phyloP scores from a whole-genome alignment of 2,888 invertebrate species.

The Acanthosoma haemorrhoidale region DNA sequence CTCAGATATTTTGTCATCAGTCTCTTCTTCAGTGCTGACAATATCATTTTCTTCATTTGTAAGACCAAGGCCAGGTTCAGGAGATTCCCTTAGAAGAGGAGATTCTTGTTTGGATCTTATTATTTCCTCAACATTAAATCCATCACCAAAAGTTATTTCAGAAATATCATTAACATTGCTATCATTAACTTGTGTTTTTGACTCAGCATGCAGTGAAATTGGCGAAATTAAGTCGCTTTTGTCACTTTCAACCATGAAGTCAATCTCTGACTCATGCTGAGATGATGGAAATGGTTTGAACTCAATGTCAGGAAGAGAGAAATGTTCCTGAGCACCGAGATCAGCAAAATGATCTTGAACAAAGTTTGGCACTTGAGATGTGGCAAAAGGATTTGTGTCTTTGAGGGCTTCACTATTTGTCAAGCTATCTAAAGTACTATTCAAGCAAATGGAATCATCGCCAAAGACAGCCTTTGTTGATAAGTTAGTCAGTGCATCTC shows the following conservation, averaged over 20 bases:
- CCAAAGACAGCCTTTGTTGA: conserved; percentile 52
- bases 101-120: conserved; percentile 11
- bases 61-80: conserved; percentile 4
- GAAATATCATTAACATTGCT: not conserved
- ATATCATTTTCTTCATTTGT: not conserved
- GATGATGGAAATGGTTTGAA: not conserved
- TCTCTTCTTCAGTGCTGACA: not conserved
- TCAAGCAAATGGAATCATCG: conserved; percentile 47
- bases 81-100: conserved; percentile 15
- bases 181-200: not conserved
- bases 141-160: conserved; percentile 17
- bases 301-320: not conserved
- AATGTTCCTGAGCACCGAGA: not conserved
- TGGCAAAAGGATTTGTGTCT: conserved; percentile 28
- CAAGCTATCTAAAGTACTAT: not conserved
- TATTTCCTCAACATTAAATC: conserved; percentile 14
- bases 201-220: not conserved
- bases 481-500: conserved; percentile 49
- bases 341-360: conserved; percentile 31
- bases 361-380: conserved; percentile 15
- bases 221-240: conserved; percentile 15
- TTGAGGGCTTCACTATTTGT: conserved; percentile 16
- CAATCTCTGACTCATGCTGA: not conserved
- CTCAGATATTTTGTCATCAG: not conserved
- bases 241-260: not conserved